Evolutionary conservation across 23 tunicate species (phyloP), one percentile per base, ranked within the genome.

Genomic region (Trididemnum clinides): DNA sequence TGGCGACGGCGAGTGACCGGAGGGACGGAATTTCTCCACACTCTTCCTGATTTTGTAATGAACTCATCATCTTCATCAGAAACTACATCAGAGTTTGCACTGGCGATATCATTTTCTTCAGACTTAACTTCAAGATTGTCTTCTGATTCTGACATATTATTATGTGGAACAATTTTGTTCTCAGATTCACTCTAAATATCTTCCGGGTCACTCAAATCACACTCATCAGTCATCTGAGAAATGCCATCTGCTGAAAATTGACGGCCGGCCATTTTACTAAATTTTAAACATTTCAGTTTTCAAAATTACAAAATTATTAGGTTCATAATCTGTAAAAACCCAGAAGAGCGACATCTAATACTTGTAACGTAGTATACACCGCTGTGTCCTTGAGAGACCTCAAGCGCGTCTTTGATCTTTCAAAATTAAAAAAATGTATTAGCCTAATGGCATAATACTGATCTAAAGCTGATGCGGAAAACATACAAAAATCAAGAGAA

Each of bases 11-110:
- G 76, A 69, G 76, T 69, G 28, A 69, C 76, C 21, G 76, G 76
- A 33, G 76, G 76, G 37, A 32, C 76, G 36, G 38, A 30, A 69
- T 5, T 69, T 31, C 31, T 69, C 38, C 38, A 28, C 18, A 31
- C 76, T 32, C 31, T 69, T 69, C 76, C 76, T 69, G 76, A 69
- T 69, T 69, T 69, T 69, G 76, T 37, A 69, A 69, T 31, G 31
- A 69, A 69, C 39, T 69, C 76, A 28, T 69, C 21, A 30, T 28
- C 37, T 31, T 69, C 38, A 69, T 31, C 76, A 69, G 36, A 31
- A 69, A 28, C 38, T 10, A 5, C 70, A 62, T 62, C 27, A 10
- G 70, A 62, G 6, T 62, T 26, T 62, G 28, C 27, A 26, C 21
- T 62, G 70, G 70, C 70, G n/a, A 62, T 62, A 26, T 62, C 70